Evolutionary conservation across 2,113 vertebrate species (phyloP).

Genomic region (Percopsis transmontana): DNA sequence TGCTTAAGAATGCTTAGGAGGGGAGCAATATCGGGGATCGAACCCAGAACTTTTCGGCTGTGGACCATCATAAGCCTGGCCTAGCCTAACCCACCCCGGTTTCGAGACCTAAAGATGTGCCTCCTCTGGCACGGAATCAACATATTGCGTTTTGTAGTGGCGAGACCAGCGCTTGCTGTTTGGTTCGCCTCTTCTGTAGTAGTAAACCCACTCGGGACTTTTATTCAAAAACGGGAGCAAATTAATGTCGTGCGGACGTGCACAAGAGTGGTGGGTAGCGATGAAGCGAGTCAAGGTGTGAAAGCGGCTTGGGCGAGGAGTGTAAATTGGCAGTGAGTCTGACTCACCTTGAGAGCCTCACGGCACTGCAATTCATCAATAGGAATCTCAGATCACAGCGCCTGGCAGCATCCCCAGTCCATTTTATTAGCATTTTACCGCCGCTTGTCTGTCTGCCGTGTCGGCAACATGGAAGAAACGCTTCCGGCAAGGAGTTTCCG

Average conservation of each 20-base stretch:
- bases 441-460: conserved; percentile 51
- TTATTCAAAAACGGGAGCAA: conserved; percentile 42
- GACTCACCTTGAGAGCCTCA: conserved; percentile 67
- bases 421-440: conserved; percentile 69
- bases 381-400: conserved; percentile 70
- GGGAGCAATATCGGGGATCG: no score
- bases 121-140: no score
- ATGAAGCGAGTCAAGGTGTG: conserved; percentile 43
- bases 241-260: conserved; percentile 45
- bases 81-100: no score
- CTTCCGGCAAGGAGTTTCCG: conserved; percentile 44
- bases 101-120: no score
- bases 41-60: no score
- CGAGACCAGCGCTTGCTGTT: conserved; percentile 7
- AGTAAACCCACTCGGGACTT: conserved; percentile 23
- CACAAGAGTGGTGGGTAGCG: conserved; percentile 56
- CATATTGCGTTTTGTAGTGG: neutral
- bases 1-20: no score
- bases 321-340: conserved; percentile 54
- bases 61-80: no score
- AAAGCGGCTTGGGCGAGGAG: conserved; percentile 40
- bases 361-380: conserved; percentile 67
- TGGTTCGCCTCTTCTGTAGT: conserved; percentile 26
- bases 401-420: conserved; percentile 49
- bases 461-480: conserved; percentile 61